Evolutionary conservation across 2,888 invertebrate species (phyloP).

Genomic region (Clistopyga incitator): DNA sequence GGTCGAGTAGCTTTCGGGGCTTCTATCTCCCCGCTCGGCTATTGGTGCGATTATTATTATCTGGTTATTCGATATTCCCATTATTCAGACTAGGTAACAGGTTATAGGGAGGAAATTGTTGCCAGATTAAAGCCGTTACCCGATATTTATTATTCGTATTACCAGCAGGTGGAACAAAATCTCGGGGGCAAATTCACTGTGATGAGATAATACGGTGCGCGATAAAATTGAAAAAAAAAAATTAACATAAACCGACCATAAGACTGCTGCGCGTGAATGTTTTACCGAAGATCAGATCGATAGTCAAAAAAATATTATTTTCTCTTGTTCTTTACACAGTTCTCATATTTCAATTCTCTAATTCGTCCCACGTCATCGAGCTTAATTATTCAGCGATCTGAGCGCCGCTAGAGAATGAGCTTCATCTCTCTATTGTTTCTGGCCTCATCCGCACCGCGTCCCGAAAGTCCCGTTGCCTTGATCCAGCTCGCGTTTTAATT

Average conservation of each 20-base stretch:
- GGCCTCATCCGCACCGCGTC: background rate
- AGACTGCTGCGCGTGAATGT: slow-evolving; percentile 23
- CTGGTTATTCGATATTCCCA: slow-evolving; percentile 52
- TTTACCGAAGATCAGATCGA: slow-evolving; percentile 56
- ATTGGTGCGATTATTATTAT: slow-evolving; percentile 66
- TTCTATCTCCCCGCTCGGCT: slow-evolving; percentile 51
- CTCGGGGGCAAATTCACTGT: slow-evolving; percentile 21
- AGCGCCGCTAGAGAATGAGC: background rate
- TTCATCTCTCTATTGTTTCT: background rate
- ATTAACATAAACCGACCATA: slow-evolving; percentile 1
- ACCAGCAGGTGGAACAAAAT: slow-evolving; percentile 52
- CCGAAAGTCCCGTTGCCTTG: slow-evolving; percentile 13
- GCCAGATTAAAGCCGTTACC: slow-evolving; percentile 66
- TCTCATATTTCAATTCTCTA: background rate
- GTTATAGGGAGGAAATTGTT: slow-evolving; percentile 63
- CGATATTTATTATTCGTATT: slow-evolving; percentile 67
- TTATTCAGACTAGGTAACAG: slow-evolving; percentile 50
- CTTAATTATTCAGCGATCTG: slow-evolving; percentile 18
- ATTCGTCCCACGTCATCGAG: background rate
- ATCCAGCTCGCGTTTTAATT: slow-evolving; percentile 17
- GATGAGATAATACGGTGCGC: slow-evolving; percentile 18
- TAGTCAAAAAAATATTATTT: slow-evolving; percentile 27
- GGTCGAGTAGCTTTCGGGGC: slow-evolving; percentile 41
- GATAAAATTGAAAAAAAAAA: slow-evolving; percentile 48
- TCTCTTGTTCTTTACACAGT: background rate